Conservation (phyloP, 2,113 vertebrate species). For the Oceanites oceanicus region DNA sequence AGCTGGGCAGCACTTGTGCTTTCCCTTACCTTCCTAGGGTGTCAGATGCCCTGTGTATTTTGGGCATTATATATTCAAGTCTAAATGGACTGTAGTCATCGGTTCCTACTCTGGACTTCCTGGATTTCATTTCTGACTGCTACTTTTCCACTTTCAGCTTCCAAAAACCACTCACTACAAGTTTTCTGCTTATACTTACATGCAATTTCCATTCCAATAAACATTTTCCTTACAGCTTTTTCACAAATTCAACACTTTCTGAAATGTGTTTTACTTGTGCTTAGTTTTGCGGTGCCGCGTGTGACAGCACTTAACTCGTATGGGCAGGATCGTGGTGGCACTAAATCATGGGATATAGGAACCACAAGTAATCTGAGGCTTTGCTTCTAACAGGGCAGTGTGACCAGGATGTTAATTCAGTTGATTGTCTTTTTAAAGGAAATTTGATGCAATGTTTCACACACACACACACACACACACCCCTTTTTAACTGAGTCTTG, state of each 20-base stretch:
- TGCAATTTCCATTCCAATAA: conserved; percentile 40
- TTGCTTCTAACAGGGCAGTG: background rate
- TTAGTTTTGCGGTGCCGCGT: rapidly evolving
- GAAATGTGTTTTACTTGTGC: background rate
- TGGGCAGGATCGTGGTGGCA: background rate
- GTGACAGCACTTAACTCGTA: background rate
- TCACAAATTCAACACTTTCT: background rate
- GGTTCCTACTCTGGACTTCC: background rate
- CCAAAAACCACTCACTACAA: conserved; percentile 17
- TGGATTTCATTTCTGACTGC: conserved; percentile 33
- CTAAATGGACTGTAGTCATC: background rate
- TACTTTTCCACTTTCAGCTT: conserved; percentile 32
- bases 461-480: too few relatives aligned
- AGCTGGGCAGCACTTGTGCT: background rate
- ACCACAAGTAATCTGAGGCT: background rate
- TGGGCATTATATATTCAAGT: background rate
- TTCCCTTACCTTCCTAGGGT: background rate
- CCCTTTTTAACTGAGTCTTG: background rate
- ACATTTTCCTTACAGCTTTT: conserved; percentile 7
- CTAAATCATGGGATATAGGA: background rate
- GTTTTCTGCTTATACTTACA: conserved; percentile 7
- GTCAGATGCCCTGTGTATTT: background rate
- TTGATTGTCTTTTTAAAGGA: background rate
- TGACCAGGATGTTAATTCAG: background rate
- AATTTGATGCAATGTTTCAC: background rate